Conservation (phyloP, 2,113 vertebrate genomes). For the Dipodomys stephensi region DNA sequence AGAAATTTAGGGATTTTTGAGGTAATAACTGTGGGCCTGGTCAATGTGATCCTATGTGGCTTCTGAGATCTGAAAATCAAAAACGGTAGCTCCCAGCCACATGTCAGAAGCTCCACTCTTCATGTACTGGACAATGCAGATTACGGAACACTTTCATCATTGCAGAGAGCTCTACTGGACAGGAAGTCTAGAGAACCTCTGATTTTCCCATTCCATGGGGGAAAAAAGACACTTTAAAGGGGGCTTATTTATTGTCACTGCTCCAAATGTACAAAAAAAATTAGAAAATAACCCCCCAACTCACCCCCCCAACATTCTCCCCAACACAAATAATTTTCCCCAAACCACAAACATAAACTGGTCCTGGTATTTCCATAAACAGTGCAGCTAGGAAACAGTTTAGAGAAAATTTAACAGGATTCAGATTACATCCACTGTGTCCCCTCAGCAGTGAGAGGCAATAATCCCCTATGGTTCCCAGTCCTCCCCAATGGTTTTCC, state of each 20-base stretch:
- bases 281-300: constrained; percentile 88
- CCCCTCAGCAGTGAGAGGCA: constrained; percentile 72
- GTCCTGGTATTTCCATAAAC: constrained; percentile 87
- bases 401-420: constrained; percentile 85
- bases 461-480: constrained; percentile 74
- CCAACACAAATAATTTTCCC: constrained; percentile 80
- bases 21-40: not conserved
- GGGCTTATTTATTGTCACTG: constrained; percentile 89
- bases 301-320: constrained; percentile 69
- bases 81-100: not conserved
- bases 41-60: not conserved
- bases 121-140: not conserved
- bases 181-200: constrained; percentile 6
- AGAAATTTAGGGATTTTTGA: constrained; percentile 23
- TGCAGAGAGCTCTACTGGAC: constrained; percentile 18
- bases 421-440: constrained; percentile 83
- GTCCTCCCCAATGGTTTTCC: constrained; percentile 78
- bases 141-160: not conserved
- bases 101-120: constrained; percentile 39
- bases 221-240: constrained; percentile 79
- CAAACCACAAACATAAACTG: constrained; percentile 85
- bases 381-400: constrained; percentile 88
- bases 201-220: not conserved
- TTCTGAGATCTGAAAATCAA: constrained; percentile 26
- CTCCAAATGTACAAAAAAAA: constrained; percentile 93